phyloP scores from a whole-genome alignment of 2,113 vertebrate species.

The Thryonomys swinderianus region DNA sequence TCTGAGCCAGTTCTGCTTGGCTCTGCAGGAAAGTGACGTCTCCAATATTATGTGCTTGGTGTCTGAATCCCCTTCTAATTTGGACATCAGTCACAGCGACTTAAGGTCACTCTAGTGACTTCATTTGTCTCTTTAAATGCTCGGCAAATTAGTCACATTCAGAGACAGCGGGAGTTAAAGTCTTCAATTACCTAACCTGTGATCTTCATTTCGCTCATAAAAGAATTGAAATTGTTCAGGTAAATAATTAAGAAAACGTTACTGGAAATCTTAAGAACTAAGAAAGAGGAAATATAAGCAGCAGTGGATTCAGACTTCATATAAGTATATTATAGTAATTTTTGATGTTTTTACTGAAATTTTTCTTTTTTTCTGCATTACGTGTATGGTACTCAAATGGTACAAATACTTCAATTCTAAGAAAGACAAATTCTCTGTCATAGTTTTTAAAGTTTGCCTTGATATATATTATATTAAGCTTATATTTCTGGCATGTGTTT shows the following conservation, averaged over 20 bases:
- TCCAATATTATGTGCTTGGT: not conserved
- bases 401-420: not conserved
- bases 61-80: not conserved
- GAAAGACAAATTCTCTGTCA: not conserved
- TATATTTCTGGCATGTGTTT: not conserved
- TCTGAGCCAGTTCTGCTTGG: not conserved
- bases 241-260: not conserved
- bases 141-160: not conserved
- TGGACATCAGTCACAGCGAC: not conserved
- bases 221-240: not conserved
- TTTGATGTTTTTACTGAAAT: not conserved
- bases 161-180: not conserved
- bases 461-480: not conserved
- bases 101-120: not conserved
- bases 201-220: not conserved
- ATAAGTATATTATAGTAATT: not conserved
- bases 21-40: not conserved
- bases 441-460: not conserved
- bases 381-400: not conserved
- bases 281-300: not conserved
- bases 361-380: not conserved
- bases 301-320: not conserved
- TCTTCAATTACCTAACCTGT: not conserved
- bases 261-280: not conserved
- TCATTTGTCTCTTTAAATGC: not conserved